A percentile compares a stretch with the other conserved stretches of the same genome.
Conservation (phyloP, 2,888 invertebrate species). For the Smittia sp. region DNA sequence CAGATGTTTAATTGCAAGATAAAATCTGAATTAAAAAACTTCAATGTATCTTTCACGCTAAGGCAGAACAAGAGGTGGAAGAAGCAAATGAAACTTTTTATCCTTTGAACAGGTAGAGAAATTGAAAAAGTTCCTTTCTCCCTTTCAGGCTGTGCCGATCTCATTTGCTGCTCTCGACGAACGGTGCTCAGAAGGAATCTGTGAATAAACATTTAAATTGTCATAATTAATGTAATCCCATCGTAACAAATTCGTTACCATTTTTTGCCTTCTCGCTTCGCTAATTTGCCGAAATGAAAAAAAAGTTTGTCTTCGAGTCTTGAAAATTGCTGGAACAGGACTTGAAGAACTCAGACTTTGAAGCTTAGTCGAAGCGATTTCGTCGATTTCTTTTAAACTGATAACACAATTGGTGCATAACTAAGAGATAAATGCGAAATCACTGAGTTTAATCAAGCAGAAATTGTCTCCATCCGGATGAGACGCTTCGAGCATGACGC, state of each 20-base stretch:
- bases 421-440: neutral
- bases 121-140: neutral
- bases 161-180: neutral
- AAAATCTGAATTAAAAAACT: constrained; percentile 1
- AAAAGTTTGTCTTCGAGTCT: neutral
- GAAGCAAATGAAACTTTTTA: too few relatives aligned
- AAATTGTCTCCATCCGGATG: neutral
- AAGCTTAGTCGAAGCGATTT: too few relatives aligned
- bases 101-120: neutral
- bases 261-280: neutral
- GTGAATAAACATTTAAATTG: constrained; percentile 28
- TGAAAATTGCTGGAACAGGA: too few relatives aligned
- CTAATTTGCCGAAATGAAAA: neutral
- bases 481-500: neutral
- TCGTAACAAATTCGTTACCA: neutral
- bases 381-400: too few relatives aligned
- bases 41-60: neutral
- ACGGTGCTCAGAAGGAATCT: neutral
- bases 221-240: neutral
- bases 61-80: neutral
- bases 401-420: too few relatives aligned
- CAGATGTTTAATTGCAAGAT: constrained; percentile 10
- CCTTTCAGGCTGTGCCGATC: neutral
- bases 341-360: too few relatives aligned
- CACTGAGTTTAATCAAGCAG: neutral